These are phyloP conservation scores for Anhinga anhinga DNA, from an alignment of 2,113 vertebrate species.

Conservation along the genomic window DNA sequence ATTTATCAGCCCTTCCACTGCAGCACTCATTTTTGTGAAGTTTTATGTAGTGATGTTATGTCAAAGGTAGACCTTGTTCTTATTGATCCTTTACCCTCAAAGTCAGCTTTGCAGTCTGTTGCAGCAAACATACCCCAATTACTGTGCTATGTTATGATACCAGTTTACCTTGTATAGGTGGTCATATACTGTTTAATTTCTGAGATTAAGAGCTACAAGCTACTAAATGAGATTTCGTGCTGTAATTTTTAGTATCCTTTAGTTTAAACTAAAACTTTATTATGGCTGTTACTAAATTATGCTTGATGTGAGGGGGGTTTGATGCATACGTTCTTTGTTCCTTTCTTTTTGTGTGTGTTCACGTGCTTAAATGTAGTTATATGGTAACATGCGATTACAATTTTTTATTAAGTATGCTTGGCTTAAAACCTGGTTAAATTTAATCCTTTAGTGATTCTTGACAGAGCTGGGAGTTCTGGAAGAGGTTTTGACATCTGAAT, in stretches of 20 bases:
- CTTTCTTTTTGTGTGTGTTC: background rate
- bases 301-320: background rate
- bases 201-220: background rate
- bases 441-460: background rate
- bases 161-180: background rate
- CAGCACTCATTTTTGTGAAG: background rate
- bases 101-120: background rate
- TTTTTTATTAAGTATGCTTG: background rate
- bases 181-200: background rate
- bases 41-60: background rate
- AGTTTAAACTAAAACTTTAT: background rate
- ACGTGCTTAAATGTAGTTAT: background rate
- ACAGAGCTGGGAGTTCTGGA: background rate
- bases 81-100: background rate
- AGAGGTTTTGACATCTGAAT: background rate
- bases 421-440: background rate
- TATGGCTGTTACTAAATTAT: background rate
- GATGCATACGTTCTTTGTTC: background rate
- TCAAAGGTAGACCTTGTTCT: constrained; percentile 45
- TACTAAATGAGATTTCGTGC: background rate
- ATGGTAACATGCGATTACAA: background rate
- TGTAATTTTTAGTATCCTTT: background rate
- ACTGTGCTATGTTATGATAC: background rate
- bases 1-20: constrained; percentile 27
- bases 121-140: background rate